Conservation (phyloP, 2,113 vertebrate species). For the Cheilinus undulatus region DNA sequence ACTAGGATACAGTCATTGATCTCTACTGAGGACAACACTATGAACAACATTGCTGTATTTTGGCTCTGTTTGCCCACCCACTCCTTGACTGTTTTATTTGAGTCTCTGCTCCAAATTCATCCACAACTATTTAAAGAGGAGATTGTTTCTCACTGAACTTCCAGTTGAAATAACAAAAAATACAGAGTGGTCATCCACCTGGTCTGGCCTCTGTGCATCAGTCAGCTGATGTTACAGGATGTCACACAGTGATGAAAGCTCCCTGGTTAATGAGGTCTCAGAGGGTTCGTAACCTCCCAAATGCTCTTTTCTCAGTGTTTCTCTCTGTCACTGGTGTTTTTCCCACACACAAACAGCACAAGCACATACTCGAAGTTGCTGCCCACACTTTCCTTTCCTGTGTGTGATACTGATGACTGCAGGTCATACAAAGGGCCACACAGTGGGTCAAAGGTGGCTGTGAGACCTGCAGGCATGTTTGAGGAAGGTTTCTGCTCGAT, state of each 20-base stretch:
- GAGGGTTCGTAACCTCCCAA: slow-evolving; percentile 67
- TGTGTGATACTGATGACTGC: slow-evolving; percentile 33
- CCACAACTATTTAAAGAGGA: background rate
- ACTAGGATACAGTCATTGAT: no score
- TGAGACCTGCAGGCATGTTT: slow-evolving; percentile 27
- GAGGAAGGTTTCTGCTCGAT: slow-evolving; percentile 33
- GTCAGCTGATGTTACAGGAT: slow-evolving; percentile 45
- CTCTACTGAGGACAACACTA: background rate
- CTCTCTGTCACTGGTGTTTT: slow-evolving; percentile 14
- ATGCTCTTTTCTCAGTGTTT: slow-evolving; percentile 20
- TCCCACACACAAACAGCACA: slow-evolving; percentile 9
- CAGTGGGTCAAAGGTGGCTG: slow-evolving; percentile 56
- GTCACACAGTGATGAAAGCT: slow-evolving; percentile 73
- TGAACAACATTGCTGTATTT: background rate
- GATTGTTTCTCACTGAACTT: slow-evolving; percentile 19
- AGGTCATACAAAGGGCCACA: slow-evolving; percentile 40
- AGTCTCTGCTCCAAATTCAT: background rate
- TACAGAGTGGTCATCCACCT: background rate
- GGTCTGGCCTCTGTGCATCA: slow-evolving; percentile 31
- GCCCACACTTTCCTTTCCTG: slow-evolving; percentile 49
- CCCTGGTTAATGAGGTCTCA: slow-evolving; percentile 86
- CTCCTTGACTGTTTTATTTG: background rate
- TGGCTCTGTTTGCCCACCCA: background rate
- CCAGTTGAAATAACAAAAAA: slow-evolving; percentile 9
- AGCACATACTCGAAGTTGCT: slow-evolving; percentile 1